A percentile compares a stretch with the other conserved stretches of the same genome.
phyloP scores from a whole-genome alignment of 1,140 invertebrate genomes.

The Leptonema lineaticorne region DNA sequence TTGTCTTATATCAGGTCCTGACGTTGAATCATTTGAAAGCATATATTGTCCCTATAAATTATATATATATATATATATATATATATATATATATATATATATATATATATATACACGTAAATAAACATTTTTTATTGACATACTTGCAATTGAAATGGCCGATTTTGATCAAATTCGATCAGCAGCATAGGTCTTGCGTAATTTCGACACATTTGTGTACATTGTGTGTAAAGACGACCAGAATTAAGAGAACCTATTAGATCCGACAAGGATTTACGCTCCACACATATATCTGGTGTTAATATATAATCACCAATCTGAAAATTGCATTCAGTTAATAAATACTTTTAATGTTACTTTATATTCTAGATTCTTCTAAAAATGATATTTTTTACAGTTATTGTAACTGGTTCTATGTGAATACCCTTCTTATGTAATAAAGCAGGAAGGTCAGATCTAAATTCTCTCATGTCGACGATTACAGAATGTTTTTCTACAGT shows the following conservation, averaged over 20 bases:
- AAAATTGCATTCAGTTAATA: conserved; percentile 34
- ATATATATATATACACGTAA: neutral
- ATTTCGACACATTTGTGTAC: conserved; percentile 83
- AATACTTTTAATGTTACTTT: too few species aligned
- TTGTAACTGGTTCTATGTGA: conserved; percentile 88
- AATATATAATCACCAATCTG: conserved; percentile 97
- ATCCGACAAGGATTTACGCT: conserved; percentile 97
- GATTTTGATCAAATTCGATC: conserved; percentile 95
- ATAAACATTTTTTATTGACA: neutral
- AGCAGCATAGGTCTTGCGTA: conserved; percentile 90
- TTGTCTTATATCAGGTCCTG: conserved; percentile 73
- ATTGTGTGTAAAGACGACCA: conserved; percentile 94
- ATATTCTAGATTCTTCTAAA: too few species aligned
- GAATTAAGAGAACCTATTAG: conserved; percentile 93
- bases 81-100: conserved; percentile 2
- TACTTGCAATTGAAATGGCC: conserved; percentile 86
- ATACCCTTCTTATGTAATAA: conserved; percentile 91
- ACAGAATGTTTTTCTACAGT: conserved; percentile 60
- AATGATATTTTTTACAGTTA: too few species aligned
- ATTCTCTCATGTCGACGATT: conserved; percentile 98
- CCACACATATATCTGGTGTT: conserved; percentile 93
- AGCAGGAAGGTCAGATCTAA: conserved; percentile 93
- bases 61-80: neutral
- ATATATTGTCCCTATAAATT: conserved; percentile 71
- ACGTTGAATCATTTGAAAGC: conserved; percentile 70